Evolutionary conservation across 2,113 vertebrate species (phyloP), one percentile per base, ranked within the genome.

Genomic region (Hemichromis elongatus): DNA sequence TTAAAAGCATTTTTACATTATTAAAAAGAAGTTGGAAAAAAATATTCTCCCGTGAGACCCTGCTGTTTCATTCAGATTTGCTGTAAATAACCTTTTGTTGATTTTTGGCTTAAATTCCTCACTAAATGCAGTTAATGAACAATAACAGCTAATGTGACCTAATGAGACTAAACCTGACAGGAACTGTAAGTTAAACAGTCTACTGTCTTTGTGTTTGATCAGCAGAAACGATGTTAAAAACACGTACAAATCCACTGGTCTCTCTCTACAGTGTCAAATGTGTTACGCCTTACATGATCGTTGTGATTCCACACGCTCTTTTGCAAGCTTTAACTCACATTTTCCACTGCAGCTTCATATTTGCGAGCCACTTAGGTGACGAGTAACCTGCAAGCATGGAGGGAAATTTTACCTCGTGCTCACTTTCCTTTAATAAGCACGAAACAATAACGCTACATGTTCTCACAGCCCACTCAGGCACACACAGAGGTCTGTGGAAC

Each of bases 271-370:
- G 45, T 13, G 1, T 57, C 24, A 57, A 10, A 57, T 28, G 16
- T 3, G 26, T 3, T 28, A 5, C 11, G 18, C n/a, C 56, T 33
- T 33, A 52, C 8, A 56, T 59, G 77, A 88, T 77, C 80, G 85
- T 81, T 66, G 70, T 75, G 26, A 52, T n/a, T 75, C 45, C 45
- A 75, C 68, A 8, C 42, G 1, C 68, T 82, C 73, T 12, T 54
- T 50, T 28, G 70, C 82, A 9, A 18, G 14, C 14, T 18, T 30
- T 18, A 54, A 79, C 75, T 90, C 89, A 90, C 6, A 92, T 63
- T 89, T 90, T 91, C 90, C 92, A 92, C 83, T n/a, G 73, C 5
- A 82, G 53, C 47, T 75, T 63, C 77, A 42, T 6, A 5, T 54
- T 6, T 81, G 47, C 16, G 35, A 21, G 6, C 13, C 5, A 0